Base-by-base conservation (phyloP, 2,797 vertebrate species). In the Heliangelus exortis region DNA sequence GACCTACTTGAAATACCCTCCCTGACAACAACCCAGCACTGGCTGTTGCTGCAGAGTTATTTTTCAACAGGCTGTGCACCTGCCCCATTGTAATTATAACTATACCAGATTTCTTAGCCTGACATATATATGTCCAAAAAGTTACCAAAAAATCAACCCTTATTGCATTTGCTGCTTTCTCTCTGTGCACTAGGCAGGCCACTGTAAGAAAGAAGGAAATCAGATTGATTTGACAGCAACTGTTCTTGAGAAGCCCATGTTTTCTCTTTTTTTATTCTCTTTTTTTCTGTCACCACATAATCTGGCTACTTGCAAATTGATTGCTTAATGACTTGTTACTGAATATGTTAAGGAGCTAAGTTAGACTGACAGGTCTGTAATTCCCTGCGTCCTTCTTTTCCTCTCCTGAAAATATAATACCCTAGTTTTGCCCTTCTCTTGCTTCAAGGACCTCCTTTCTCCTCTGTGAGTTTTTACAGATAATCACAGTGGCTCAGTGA, bases 391-490 rank as follows among this genome's bases (percentile, higher is more conserved):
- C 63, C 71, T 90, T 33, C 80, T 95, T 86, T 88, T 61, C 36
- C 43, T 41, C 53, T 74, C 71, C 90, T 92, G 63, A 90, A 87
- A 95, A 77, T 76, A 67, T 69, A 76, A 86, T 72, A 84, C 62
- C 66, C 21, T 63, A 15, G 67, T 50, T 92, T 94, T 84, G 91
- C 80, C 93, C 80, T 93, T 90, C 74, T 82, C 48, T 62, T 90
- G 59, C 91, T 91, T 88, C 67, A 45, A 88, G 86, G 90, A 93
- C 77, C 83, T 94, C 84, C 83, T 90, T 23, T 90, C 73, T 96
- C 84, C 87, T 95, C 84, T 81, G 75, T 69, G 93, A 90, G 71
- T 89, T 95, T 74, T 92, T 92, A 71, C 75, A 95, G 90, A 90
- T 95, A 95, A 96, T 94, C 93, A 67, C 77, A 95, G 96, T 91